A percentile compares a stretch with the other conserved stretches of the same genome.
These are phyloP conservation scores for Chunga burmeisteri DNA, from an alignment of 2,113 vertebrate genomes.

Conservation along the genomic window DNA sequence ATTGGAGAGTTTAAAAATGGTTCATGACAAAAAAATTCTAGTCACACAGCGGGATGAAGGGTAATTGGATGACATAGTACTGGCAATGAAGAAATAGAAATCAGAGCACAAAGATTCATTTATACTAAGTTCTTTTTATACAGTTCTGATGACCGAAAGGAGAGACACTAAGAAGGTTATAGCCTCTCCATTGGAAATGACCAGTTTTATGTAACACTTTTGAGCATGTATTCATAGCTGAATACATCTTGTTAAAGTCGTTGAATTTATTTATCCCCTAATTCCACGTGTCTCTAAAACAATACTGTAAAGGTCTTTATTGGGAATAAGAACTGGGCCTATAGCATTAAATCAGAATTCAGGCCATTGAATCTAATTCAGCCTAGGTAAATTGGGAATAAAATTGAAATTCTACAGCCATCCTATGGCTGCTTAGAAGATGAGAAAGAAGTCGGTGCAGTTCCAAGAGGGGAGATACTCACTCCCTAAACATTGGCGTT, in stretches of 20 bases:
- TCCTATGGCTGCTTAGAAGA: neutral
- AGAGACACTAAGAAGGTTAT: neutral
- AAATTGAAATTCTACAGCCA: neutral
- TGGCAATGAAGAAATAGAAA: neutral
- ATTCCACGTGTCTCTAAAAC: neutral
- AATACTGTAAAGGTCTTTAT: neutral
- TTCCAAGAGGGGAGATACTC: neutral
- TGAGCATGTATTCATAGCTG: neutral
- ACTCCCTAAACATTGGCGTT: neutral
- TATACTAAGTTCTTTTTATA: neutral
- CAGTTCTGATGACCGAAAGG: neutral
- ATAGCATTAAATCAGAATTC: neutral
- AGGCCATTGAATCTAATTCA: neutral
- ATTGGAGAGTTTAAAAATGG: neutral
- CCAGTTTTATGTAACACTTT: neutral
- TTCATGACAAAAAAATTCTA: neutral
- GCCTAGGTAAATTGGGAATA: neutral
- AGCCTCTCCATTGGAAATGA: neutral
- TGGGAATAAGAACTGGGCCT: neutral
- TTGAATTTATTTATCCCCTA: neutral
- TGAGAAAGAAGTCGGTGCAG: neutral
- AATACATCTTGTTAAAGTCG: neutral
- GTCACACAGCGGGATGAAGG: neutral
- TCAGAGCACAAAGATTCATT: neutral
- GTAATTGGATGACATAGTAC: neutral